A percentile compares a stretch with the other conserved stretches of the same genome.
These are phyloP conservation scores for Felis catus DNA, from an alignment of 2,113 vertebrate species.

Conservation along the genomic window F.catus_Fca126_mat1.0 CM031418.1:140118501-140119000, in stretches of 20 bases:
- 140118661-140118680: not conserved
- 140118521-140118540: accelerated
- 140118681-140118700: accelerated
- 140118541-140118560: not conserved
- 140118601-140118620: accelerated
- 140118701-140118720: accelerated
- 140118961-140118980: accelerated
- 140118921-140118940: accelerated
- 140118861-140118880: accelerated
- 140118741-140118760: not conserved
- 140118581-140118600: accelerated
- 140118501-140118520: accelerated
- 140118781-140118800: accelerated
- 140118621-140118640: not conserved
- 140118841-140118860: not conserved
- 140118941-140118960: accelerated
- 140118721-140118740: accelerated
- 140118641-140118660: accelerated
- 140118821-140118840: accelerated
- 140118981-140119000: accelerated
- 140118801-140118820: accelerated
- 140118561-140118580: accelerated
- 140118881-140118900: accelerated
- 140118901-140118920: accelerated
- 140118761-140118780: accelerated